These are phyloP conservation scores for Aspidoscelis tigris DNA, from an alignment of 2,113 vertebrate genomes.

Conservation along the genomic window DNA sequence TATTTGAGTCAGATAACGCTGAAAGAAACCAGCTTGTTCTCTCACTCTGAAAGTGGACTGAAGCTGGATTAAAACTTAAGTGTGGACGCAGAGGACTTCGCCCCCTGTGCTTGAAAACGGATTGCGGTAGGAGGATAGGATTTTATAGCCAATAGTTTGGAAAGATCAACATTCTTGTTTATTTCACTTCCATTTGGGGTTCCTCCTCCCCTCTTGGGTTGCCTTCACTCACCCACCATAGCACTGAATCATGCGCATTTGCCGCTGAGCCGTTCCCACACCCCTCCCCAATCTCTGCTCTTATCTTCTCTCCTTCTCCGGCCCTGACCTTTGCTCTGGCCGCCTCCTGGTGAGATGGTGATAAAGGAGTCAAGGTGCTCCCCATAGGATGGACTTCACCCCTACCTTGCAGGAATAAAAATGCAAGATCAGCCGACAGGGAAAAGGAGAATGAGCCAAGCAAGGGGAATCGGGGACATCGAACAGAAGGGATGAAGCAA, in stretches of 20 bases:
- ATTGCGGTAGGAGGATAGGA: not conserved
- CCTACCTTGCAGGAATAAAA: conserved; percentile 9
- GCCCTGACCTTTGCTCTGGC: conserved; percentile 16
- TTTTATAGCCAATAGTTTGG: not conserved
- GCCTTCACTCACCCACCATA: no score
- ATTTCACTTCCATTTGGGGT: not conserved
- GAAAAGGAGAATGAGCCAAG: not conserved
- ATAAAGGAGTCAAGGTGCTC: conserved; percentile 18
- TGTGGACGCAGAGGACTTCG: not conserved
- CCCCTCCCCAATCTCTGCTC: not conserved
- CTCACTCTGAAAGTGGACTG: no score
- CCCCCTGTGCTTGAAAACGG: not conserved
- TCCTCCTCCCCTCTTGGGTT: not conserved
- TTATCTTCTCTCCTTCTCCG: conserved; percentile 2
- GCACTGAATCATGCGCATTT: not conserved
- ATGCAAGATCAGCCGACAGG: conserved; percentile 12
- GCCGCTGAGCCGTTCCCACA: not conserved
- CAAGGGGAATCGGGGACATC: conserved; percentile 20
- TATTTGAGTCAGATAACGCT: not conserved
- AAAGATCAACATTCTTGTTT: not conserved
- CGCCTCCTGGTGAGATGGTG: not conserved
- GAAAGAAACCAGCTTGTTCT: no score
- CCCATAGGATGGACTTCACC: conserved; percentile 28
- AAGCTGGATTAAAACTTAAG: not conserved
- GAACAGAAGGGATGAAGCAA: conserved; percentile 4